These are phyloP conservation scores for Lampris incognitus DNA, from an alignment of 2,113 vertebrate genomes.

Conservation along the genomic window DNA sequence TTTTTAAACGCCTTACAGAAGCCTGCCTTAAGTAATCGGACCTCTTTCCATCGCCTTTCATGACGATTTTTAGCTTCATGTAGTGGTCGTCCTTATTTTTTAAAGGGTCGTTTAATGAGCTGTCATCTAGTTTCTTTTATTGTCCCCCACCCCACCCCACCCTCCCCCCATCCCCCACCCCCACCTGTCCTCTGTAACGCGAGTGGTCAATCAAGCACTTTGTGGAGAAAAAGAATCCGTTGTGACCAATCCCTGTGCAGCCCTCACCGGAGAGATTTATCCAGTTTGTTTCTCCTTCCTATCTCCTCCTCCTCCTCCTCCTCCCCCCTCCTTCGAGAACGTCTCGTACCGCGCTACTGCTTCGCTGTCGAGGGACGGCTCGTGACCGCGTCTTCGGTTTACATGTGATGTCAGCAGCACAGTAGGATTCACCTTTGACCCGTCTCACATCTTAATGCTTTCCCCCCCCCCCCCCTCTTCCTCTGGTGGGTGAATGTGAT, in stretches of 20 bases:
- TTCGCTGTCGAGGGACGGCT: constrained; percentile 61
- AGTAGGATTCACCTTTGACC: constrained; percentile 56
- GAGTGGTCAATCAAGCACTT: constrained; percentile 84
- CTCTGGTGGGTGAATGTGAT: constrained; percentile 62
- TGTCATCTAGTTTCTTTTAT: constrained; percentile 63
- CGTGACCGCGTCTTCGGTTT: constrained; percentile 63
- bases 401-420: constrained; percentile 69
- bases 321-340: constrained; percentile 31
- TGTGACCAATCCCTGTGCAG: constrained; percentile 62
- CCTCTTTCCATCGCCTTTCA: constrained; percentile 58
- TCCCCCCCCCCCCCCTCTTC: constrained; percentile 44
- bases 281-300: too few species aligned
- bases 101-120: constrained; percentile 49
- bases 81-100: constrained; percentile 52
- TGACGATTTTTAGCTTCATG: constrained; percentile 65
- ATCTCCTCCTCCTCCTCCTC: too few species aligned
- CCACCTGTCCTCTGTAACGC: constrained; percentile 67
- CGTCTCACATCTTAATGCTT: constrained; percentile 64
- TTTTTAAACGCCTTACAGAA: constrained; percentile 79
- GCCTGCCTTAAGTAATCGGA: constrained; percentile 81
- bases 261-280: constrained; percentile 50
- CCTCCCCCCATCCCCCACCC: not conserved
- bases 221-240: constrained; percentile 64
- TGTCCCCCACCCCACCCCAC: constrained; percentile 15
- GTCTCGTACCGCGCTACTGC: constrained; percentile 61